A percentile compares a stretch with the other conserved stretches of the same genome.
These are phyloP conservation scores for Chaetogeoica ovagalla DNA, from an alignment of 2,888 invertebrate genomes.

Conservation along the genomic window DNA sequence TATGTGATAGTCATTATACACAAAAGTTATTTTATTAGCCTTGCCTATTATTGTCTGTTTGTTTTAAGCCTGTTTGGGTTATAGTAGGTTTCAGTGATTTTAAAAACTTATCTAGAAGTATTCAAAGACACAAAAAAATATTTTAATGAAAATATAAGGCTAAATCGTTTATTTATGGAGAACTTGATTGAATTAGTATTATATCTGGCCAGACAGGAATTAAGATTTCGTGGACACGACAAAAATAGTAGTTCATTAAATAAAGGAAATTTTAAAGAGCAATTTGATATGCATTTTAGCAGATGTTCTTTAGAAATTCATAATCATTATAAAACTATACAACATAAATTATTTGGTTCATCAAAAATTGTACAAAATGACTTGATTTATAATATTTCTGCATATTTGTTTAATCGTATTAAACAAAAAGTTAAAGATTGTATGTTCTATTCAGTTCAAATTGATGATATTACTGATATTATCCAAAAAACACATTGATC, in stretches of 20 bases:
- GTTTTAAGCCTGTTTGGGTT: not conserved
- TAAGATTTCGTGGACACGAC: constrained; percentile 1
- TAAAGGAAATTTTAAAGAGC: constrained; percentile 41
- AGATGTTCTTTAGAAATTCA: constrained; percentile 17
- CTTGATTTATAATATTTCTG: not conserved
- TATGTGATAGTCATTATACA: constrained; percentile 14
- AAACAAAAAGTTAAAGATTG: constrained; percentile 9
- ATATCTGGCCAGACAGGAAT: constrained; percentile 1
- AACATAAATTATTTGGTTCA: not conserved
- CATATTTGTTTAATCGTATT: not conserved
- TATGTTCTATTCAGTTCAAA: constrained; percentile 20
- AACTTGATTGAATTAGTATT: not conserved
- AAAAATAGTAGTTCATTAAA: not conserved
- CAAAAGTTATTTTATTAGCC: constrained; percentile 28
- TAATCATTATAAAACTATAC: not conserved
- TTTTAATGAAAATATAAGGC: constrained; percentile 6
- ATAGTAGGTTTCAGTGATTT: not conserved
- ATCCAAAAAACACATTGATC: constrained; percentile 4
- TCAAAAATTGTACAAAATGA: not conserved
- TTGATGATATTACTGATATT: constrained; percentile 12
- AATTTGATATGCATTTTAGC: not conserved
- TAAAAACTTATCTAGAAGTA: not conserved
- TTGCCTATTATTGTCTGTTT: constrained; percentile 1
- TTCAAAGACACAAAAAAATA: constrained; percentile 9
- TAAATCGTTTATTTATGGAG: constrained; percentile 8